Conservation (phyloP, 2,113 vertebrate genomes). For the Cyphomyrus discorhynchus region DNA sequence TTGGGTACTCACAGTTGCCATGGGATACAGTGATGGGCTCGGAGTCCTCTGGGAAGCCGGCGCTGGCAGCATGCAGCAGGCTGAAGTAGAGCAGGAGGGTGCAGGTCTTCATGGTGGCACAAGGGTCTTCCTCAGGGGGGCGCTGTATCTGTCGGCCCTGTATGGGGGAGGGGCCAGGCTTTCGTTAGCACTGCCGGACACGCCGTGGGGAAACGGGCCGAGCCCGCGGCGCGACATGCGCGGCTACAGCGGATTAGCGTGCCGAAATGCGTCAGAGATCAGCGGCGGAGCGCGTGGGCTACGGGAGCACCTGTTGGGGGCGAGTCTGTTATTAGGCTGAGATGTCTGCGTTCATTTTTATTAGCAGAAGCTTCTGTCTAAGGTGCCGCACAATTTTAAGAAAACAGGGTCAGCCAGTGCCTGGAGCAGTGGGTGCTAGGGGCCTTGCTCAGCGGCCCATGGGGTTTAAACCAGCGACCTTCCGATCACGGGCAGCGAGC, state of each 20-base stretch:
- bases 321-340: not conserved
- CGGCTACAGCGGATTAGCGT: conserved; percentile 55
- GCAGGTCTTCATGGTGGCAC: conserved; percentile 94
- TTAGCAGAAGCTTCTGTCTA: not conserved
- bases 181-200: not conserved
- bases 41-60: conserved; percentile 96
- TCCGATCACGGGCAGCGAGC: not conserved
- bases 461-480: not conserved
- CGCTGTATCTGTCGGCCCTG: conserved; percentile 84
- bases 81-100: conserved; percentile 93
- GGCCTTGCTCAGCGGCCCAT: not conserved
- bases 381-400: not conserved
- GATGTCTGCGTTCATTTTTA: not conserved
- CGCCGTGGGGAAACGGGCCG: conserved; percentile 44
- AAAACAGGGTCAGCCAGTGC: not conserved
- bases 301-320: conserved; percentile 33
- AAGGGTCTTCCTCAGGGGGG: conserved; percentile 65
- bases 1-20: conserved; percentile 91
- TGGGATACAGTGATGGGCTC: conserved; percentile 98
- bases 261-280: conserved; percentile 55
- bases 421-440: not conserved
- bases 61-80: conserved; percentile 86
- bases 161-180: conserved; percentile 15
- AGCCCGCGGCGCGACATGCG: conserved; percentile 29
- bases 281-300: conserved; percentile 40